Base-by-base conservation (phyloP, 2,113 vertebrate species). In the Larimichthys polyactis region DNA sequence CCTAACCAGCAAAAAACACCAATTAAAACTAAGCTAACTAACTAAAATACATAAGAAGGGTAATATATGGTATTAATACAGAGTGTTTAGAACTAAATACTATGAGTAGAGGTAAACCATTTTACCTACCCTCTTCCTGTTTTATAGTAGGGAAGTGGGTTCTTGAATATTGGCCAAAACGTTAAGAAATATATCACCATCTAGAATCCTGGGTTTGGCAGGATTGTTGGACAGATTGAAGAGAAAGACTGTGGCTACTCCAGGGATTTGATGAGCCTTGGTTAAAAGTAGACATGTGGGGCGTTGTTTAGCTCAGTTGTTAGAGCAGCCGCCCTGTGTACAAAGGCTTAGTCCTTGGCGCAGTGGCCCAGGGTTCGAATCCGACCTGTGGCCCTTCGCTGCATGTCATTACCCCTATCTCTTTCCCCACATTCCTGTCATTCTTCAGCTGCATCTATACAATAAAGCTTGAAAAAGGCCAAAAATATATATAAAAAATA, bases 181-280 rank as follows among this genome's bases (percentile, higher is more conserved):
- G 4, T 24, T 36, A 75, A 64, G 65, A 46, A 64, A 59, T 44
- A 8, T 15, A 11, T 68, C 11, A 43, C 58, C 51, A 44, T 65
- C 10, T 49, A n/a, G 12, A 79, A 40, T 24, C 12, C 40, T 44
- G 19, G 20, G 27, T 48, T 44, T n/a, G 20, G 48, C 40, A 67
- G 40, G 44, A 17, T 52, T 40, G 36, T 40, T 40, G 36, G 44
- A 46, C 62, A 29, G 51, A 17, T 46, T n/a, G n/a, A 74, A 59
- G 20, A 65, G 36, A 11, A 73, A 51, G 11, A 74, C 57, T 64
- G 36, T 16, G 66, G 48, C 43, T 32, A 64, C 52, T 54, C 24
- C 20, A 40, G 59, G 36, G 51, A 86, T 11, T 59, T 51, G 46
- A 82, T 65, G 20, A 82, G 52, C 59, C 29, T 24, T 40, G 29